phyloP scores from a whole-genome alignment of 2,888 invertebrate genomes.

The Spisula solida region DNA sequence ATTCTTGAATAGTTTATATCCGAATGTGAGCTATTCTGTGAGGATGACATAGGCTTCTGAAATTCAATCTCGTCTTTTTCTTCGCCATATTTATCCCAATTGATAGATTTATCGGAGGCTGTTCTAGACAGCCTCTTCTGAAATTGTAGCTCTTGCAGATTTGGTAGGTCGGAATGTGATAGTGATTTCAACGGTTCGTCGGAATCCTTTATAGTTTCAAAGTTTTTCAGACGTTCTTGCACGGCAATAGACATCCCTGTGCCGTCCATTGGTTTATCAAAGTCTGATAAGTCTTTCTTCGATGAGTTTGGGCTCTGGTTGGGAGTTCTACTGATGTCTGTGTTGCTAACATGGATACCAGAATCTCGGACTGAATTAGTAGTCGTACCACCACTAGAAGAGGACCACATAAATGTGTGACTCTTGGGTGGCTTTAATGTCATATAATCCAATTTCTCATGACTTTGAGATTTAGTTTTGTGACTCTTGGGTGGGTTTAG shows the following conservation, averaged over 20 bases:
- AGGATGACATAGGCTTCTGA: not conserved
- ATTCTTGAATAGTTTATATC: not conserved
- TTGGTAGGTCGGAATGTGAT: constrained; percentile 10
- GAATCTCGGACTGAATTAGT: not conserved
- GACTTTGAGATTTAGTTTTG: not conserved
- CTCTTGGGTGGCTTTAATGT: not conserved
- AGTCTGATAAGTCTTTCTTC: not conserved
- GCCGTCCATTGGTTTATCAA: not conserved
- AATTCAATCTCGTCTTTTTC: not conserved
- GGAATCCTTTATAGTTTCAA: not conserved
- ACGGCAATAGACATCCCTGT: not conserved
- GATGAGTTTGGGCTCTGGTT: not conserved
- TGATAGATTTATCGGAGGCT: not conserved
- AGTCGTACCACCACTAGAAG: not conserved
- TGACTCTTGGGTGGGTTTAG: not conserved
- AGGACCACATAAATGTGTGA: constrained; percentile 20
- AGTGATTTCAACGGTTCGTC: not conserved
- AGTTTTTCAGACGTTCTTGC: not conserved
- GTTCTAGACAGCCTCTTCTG: not conserved
- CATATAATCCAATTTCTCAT: not conserved
- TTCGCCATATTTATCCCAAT: not conserved
- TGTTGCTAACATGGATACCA: not conserved
- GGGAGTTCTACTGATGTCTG: not conserved
- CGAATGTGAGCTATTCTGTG: not conserved
- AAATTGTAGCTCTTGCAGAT: not conserved